Percentiles rank a stretch among this genome's conserved stretches.
Evolutionary conservation across 2,113 vertebrate genomes (phyloP).

Genomic region (Nibea coibor): DNA sequence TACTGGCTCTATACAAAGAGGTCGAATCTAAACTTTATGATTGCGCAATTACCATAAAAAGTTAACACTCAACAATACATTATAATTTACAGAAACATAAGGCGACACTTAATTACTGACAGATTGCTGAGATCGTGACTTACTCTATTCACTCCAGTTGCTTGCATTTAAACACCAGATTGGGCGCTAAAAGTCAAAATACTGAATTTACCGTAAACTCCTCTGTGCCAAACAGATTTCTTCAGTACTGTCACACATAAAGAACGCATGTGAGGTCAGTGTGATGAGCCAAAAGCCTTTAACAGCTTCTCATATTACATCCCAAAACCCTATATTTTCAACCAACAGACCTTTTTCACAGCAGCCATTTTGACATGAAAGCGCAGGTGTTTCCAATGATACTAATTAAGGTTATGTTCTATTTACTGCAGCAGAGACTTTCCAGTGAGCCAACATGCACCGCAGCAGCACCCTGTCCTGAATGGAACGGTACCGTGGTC

Average conservation of each 20-base stretch:
- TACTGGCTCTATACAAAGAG: neutral
- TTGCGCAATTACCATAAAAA: constrained; percentile 20
- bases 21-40: neutral
- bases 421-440: no score
- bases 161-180: neutral
- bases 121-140: constrained; percentile 21
- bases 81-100: constrained; percentile 7
- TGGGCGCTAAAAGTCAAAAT: neutral
- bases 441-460: no score
- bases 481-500: no score
- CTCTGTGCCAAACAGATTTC: neutral
- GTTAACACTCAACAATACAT: neutral
- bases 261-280: neutral
- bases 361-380: no score
- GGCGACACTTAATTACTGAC: neutral
- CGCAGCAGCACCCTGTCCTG: no score
- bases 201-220: neutral
- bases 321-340: neutral
- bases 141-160: neutral
- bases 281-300: neutral
- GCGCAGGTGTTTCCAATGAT: no score
- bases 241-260: neutral
- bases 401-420: no score
- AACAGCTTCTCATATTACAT: neutral
- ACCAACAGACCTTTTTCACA: no score